Percentiles rank a stretch among this genome's conserved stretches.
These are phyloP conservation scores for Myodes glareolus DNA, from an alignment of 2,113 vertebrate species.

Conservation along the genomic window DNA sequence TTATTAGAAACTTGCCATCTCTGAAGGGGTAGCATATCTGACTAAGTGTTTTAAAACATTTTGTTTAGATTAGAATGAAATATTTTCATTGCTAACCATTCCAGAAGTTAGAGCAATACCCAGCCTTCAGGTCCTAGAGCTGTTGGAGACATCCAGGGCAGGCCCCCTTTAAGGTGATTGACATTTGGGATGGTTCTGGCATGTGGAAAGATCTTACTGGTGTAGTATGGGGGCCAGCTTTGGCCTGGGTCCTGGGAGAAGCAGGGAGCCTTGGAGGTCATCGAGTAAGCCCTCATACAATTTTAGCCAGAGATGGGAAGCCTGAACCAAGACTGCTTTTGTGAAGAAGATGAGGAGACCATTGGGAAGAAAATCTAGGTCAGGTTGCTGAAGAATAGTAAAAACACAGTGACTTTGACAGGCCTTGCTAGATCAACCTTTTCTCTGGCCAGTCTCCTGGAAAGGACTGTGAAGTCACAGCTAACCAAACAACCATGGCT, in stretches of 20 bases:
- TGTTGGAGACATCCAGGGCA: background rate
- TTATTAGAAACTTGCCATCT: background rate
- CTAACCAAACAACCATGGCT: slow-evolving; percentile 66
- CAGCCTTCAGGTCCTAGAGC: background rate
- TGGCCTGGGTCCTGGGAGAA: background rate
- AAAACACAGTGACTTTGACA: slow-evolving; percentile 42
- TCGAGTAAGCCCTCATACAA: background rate
- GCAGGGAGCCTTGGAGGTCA: background rate
- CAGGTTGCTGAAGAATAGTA: slow-evolving; percentile 1
- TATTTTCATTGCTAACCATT: background rate
- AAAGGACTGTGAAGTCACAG: slow-evolving; percentile 53
- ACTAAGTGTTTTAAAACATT: slow-evolving; percentile 3
- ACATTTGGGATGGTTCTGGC: background rate
- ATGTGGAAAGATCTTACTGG: background rate
- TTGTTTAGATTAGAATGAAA: slow-evolving; percentile 1
- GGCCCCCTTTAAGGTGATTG: too few species aligned
- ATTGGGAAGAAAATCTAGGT: background rate
- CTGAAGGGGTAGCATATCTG: background rate
- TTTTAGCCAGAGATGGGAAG: background rate
- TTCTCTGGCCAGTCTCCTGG: slow-evolving; percentile 48
- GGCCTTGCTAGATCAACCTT: slow-evolving; percentile 27
- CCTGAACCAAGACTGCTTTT: background rate
- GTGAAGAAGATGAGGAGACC: background rate
- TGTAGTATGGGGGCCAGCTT: too few species aligned
- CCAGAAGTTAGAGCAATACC: background rate